Percentiles rank a stretch among this genome's conserved stretches.
Evolutionary conservation across 1,140 invertebrate species (phyloP).

Genomic region (Bicyclus anynana): DNA sequence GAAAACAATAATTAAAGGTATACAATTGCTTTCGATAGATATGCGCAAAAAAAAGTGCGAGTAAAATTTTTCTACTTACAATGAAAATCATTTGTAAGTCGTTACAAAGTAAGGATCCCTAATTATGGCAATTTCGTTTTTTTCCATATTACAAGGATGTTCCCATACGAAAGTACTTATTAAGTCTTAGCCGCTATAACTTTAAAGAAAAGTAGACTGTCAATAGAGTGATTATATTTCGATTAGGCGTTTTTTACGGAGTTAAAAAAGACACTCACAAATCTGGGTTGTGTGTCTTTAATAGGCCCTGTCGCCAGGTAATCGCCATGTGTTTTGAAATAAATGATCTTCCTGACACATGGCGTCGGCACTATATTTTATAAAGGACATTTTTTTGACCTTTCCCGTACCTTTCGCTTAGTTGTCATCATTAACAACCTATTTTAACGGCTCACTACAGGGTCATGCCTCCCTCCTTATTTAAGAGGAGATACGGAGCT

Average conservation of each 20-base stretch:
- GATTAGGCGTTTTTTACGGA: neutral
- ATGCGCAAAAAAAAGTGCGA: too few species aligned
- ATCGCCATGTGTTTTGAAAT: conserved; percentile 3
- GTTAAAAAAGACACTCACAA: neutral
- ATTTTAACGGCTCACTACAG: too few species aligned
- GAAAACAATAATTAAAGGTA: too few species aligned
- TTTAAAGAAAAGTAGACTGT: neutral
- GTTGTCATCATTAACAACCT: too few species aligned
- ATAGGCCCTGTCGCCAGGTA: conserved; percentile 11
- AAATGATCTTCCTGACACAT: conserved; percentile 2
- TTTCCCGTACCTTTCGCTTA: too few species aligned
- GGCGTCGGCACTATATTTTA: neutral
- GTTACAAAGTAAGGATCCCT: too few species aligned
- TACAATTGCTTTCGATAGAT: too few species aligned
- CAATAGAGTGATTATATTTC: conserved; percentile 3
- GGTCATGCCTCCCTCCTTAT: too few species aligned
- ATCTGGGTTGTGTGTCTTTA: neutral
- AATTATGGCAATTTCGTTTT: too few species aligned
- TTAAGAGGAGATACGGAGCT: too few species aligned
- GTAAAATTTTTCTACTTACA: too few species aligned
- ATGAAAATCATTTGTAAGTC: too few species aligned
- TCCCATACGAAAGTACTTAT: neutral
- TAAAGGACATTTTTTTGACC: neutral
- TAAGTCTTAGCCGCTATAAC: neutral
- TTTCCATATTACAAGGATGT: neutral